Base-by-base conservation (phyloP, 2,888 invertebrate genomes). In the Trichacis sp. region DNA sequence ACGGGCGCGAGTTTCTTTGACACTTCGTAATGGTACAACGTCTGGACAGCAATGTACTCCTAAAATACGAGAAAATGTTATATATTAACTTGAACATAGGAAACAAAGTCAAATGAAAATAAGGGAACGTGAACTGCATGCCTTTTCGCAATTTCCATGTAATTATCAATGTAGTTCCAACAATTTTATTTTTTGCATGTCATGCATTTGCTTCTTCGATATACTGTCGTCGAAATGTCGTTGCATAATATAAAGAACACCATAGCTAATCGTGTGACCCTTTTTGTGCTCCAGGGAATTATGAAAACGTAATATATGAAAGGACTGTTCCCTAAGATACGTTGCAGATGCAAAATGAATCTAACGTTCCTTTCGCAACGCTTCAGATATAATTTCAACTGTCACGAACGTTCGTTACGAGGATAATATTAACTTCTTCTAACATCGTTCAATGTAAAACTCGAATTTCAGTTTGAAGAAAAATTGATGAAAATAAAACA, bases 21-120 rank as follows among this genome's bases (percentile, higher is more conserved):
- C 79, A 76, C 72, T 68, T 77, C 74, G 79, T 79, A 79, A 77
- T n/a, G n/a, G 73, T 73, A 64, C 64, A 61, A 69, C 68, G 69
- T 70, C 73, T 51, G 59, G 29, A 17, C 53, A 57, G 52, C 46
- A 5, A 56, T 36, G 42, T 20, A 57, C 49, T 60, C 56, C 4
- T 24, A 8, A 24, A 45, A 60, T 49, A 47, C 46, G 59, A 56
- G 46, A 56, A 64, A 65, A 65, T 58, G 65, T 68, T 53, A 66
- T 50, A 64, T 54, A 70, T 60, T 53, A 36, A 59, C 62, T 58
- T 68, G 60, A 68, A 62, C 64, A 62, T 59, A 51, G 52, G 59
- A 68, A 64, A 68, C 49, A 56, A 53, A 47, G 58, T 47, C 47
- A 58, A 66, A 53, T 52, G 15, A 52, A 43, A 38, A 62, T 47